phyloP scores from a whole-genome alignment of 64 coral and sea anemone genomes.

The Stichodactyla mertensii region DNA sequence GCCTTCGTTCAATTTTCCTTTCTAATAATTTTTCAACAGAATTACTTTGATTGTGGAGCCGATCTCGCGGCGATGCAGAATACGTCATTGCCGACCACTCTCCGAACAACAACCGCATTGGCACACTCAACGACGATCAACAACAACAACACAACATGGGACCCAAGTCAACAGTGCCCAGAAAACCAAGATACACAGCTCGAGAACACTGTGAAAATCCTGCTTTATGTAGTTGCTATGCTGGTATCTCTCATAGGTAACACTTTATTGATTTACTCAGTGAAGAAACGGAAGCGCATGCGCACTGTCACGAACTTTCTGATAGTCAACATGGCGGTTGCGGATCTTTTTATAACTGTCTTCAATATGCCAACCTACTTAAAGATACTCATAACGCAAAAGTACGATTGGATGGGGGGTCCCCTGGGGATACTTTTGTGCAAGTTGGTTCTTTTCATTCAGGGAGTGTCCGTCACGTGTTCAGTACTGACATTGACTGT shows the following conservation, averaged over 20 bases:
- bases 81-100: neutral
- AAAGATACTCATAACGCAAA: conserved; percentile 45
- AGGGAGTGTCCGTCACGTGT: conserved; percentile 63
- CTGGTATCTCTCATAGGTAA: conserved; percentile 53
- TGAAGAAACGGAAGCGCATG: conserved; percentile 41
- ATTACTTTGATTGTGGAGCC: neutral
- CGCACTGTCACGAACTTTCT: conserved; percentile 67
- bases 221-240: conserved; percentile 32
- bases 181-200: neutral
- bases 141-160: neutral
- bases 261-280: conserved; percentile 40
- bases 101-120: neutral
- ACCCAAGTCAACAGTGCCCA: neutral
- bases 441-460: conserved; percentile 70
- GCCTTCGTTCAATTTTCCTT: neutral
- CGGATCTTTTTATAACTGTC: conserved; percentile 80
- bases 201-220: conserved; percentile 8
- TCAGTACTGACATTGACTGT: conserved; percentile 59
- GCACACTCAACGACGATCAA: neutral
- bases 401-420: conserved; percentile 61
- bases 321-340: conserved; percentile 80
- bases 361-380: conserved; percentile 80
- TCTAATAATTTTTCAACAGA: neutral
- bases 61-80: neutral
- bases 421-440: conserved; percentile 54